Percentiles rank a stretch among this genome's conserved stretches.
phyloP scores from a whole-genome alignment of 1,140 invertebrate genomes.

The Ruditapes philippinarum region DNA sequence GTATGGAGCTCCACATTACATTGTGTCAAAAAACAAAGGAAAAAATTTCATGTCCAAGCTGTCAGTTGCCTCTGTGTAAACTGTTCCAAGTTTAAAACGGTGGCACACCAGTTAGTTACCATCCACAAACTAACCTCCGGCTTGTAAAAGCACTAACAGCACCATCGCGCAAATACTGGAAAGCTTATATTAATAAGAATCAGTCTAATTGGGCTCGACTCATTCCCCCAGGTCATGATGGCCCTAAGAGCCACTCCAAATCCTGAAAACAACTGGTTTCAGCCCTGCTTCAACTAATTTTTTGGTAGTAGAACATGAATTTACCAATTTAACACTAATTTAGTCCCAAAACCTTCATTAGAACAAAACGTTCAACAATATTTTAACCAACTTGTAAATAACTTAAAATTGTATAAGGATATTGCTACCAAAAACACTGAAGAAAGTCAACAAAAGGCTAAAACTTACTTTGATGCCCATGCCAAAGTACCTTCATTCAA shows the following conservation, averaged over 20 bases:
- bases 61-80: slow-evolving; percentile 66
- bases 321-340: neutral
- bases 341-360: neutral
- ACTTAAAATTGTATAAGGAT: neutral
- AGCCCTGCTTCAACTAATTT: neutral
- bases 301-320: slow-evolving; percentile 16
- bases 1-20: no score
- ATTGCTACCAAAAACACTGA: neutral
- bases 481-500: neutral
- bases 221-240: slow-evolving; percentile 37
- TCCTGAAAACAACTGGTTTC: slow-evolving; percentile 15
- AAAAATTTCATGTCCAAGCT: slow-evolving; percentile 68
- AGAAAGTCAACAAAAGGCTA: neutral
- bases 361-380: neutral
- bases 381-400: neutral
- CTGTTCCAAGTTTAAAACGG: slow-evolving; percentile 67
- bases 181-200: slow-evolving; percentile 37
- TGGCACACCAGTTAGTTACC: slow-evolving; percentile 69
- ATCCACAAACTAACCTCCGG: slow-evolving; percentile 71
- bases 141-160: slow-evolving; percentile 56
- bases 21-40: no score
- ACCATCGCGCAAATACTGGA: slow-evolving; percentile 21
- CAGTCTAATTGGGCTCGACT: slow-evolving; percentile 48
- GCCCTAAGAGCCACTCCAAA: neutral
- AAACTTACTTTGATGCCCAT: neutral